Base-by-base conservation (phyloP, 2,888 invertebrate genomes). In the Halocaridina rubra region DNA sequence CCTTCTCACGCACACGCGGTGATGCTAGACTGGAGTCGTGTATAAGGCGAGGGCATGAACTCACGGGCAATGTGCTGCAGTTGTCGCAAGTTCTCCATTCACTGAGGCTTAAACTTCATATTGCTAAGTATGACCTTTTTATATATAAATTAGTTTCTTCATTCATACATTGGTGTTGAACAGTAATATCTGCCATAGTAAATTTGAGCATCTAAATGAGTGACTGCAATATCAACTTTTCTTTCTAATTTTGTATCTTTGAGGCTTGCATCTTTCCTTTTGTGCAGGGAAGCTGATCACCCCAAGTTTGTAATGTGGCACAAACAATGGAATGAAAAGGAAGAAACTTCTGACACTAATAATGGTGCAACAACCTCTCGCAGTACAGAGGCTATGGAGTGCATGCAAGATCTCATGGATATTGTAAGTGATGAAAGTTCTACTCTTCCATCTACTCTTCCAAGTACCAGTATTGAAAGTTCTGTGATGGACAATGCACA, bases 231-330 rank as follows among this genome's bases (percentile, higher is more conserved):
- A 57, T 57, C 19, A 19, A 30, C 29, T 24, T 7, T 61, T 7
- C 19, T 7, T 61, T n/a, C 19, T 61, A 59, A 59, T n/a, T 67
- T 67, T 24, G 39, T 24, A 19, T 74, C 22, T 16, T n/a, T n/a
- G n/a, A n/a, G n/a, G n/a, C n/a, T n/a, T n/a, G n/a, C n/a, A n/a
- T 3, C 3, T 33, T 78, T 69, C 19, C 71, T 19, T n/a, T 59
- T 0, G 72, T 79, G 4, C 71, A 88, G 88, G 69, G 85, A 88
- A 22, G 69, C 88, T n/a, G 88, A 88, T 82, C 88, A 88, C 64
- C 88, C 88, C 4, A 88, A 88, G 71, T 85, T 88, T 74, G 88
- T 88, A 22, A 86, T 88, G 88, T 88, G 88, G 88, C 88, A 88
- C 71, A 86, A 88, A 33, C 84, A 84, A 27, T 88, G 88, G 88